Evolutionary conservation across 2,888 invertebrate genomes (phyloP).

Genomic region (Scrobipalpa atriplicella): DNA sequence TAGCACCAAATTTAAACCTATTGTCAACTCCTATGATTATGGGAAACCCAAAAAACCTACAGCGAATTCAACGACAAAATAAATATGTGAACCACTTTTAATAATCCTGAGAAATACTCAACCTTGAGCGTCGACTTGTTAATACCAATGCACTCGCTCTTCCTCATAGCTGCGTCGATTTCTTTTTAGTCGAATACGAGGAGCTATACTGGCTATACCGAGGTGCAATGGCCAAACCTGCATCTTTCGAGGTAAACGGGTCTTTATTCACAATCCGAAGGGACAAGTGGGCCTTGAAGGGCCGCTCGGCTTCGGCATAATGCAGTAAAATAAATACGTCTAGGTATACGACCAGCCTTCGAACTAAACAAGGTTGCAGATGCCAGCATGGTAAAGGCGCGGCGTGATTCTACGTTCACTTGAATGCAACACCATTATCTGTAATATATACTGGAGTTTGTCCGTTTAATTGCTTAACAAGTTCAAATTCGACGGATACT

Average conservation of each 20-base stretch:
- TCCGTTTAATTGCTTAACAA: constrained; percentile 41
- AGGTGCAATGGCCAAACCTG: constrained; percentile 51
- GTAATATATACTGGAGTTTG: constrained; percentile 46
- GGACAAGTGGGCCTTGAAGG: constrained; percentile 68
- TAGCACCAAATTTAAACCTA: constrained; percentile 10
- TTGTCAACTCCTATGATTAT: constrained; percentile 15
- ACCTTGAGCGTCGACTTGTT: constrained; percentile 31
- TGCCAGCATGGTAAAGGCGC: constrained; percentile 49
- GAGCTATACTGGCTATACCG: constrained; percentile 36
- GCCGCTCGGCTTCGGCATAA: constrained; percentile 46
- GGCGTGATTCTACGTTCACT: constrained; percentile 55
- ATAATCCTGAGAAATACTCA: constrained; percentile 35
- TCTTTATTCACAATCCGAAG: constrained; percentile 60
- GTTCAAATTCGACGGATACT: constrained; percentile 24
- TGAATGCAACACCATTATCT: constrained; percentile 50
- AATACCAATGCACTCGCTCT: constrained; percentile 41
- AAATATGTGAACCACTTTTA: constrained; percentile 28
- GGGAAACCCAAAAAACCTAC: constrained; percentile 4
- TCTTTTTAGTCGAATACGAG: constrained; percentile 43
- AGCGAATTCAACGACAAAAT: constrained; percentile 2
- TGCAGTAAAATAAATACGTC: constrained; percentile 57
- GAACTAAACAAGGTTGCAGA: constrained; percentile 60
- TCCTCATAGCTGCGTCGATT: constrained; percentile 52
- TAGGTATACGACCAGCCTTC: constrained; percentile 54
- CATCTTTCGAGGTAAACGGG: constrained; percentile 69